Conservation (phyloP, 2,888 invertebrate species). For the Syritta pipiens region DNA sequence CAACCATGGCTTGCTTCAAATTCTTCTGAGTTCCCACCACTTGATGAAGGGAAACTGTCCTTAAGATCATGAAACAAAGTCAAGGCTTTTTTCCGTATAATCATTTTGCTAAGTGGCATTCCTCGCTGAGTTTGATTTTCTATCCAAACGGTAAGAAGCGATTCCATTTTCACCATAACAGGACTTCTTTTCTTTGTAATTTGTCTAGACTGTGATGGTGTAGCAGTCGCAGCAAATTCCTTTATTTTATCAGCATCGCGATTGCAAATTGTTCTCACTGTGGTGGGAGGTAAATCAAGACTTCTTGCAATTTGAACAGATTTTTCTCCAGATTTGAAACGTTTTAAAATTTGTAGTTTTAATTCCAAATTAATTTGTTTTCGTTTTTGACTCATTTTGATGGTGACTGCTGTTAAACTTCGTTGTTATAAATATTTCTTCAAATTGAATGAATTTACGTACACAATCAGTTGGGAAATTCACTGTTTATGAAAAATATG, state of each 20-base stretch:
- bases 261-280: slow-evolving; percentile 40
- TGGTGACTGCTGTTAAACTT: slow-evolving; percentile 7
- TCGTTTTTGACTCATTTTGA: slow-evolving; percentile 35
- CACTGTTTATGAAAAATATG: slow-evolving; percentile 15
- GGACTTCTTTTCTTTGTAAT: slow-evolving; percentile 36
- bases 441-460: slow-evolving; percentile 19
- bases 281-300: slow-evolving; percentile 39
- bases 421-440: slow-evolving; percentile 12
- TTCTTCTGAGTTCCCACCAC: slow-evolving; percentile 4
- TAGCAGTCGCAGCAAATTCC: slow-evolving; percentile 37
- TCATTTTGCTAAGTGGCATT: slow-evolving; percentile 44
- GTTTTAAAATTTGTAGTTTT: slow-evolving; percentile 37
- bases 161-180: slow-evolving; percentile 33
- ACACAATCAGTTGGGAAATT: neutral
- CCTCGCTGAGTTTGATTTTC: slow-evolving; percentile 36
- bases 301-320: slow-evolving; percentile 37
- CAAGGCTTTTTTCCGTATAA: slow-evolving; percentile 15
- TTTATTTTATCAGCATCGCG: slow-evolving; percentile 44
- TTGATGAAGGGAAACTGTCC: neutral
- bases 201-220: slow-evolving; percentile 32
- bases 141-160: too few relatives aligned
- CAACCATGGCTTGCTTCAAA: slow-evolving; percentile 16
- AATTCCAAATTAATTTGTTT: slow-evolving; percentile 48
- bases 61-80: neutral
- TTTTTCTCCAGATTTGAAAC: slow-evolving; percentile 43